A percentile compares a stretch with the other conserved stretches of the same genome.
phyloP scores from a whole-genome alignment of 2,797 vertebrate genomes.

The Pelobates cultripes region DNA sequence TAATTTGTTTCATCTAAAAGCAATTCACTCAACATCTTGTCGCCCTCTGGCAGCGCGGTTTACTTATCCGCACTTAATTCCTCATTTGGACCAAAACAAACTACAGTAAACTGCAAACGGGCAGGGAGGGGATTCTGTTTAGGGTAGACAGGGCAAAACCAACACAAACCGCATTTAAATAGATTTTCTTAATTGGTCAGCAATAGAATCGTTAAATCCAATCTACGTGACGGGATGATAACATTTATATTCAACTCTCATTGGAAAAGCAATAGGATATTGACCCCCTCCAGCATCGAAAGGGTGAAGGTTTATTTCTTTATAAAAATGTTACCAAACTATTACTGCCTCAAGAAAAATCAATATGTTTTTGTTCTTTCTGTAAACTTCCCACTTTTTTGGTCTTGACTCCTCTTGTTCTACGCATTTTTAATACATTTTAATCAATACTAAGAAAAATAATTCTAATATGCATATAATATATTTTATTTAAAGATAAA shows the following conservation, averaged over 20 bases:
- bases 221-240: neutral
- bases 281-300: neutral
- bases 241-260: neutral
- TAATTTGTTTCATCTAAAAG: conserved; percentile 79
- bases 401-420: neutral
- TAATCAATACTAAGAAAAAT: neutral
- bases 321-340: neutral
- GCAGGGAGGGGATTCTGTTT: conserved; percentile 31
- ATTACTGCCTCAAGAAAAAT: neutral
- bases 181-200: neutral
- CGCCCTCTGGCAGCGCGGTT: conserved; percentile 76
- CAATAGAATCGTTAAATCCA: conserved; percentile 9
- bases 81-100: conserved; percentile 74
- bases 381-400: neutral
- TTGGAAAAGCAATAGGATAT: neutral
- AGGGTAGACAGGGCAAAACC: conserved; percentile 28
- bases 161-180: conserved; percentile 3
- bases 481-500: no score
- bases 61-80: conserved; percentile 73
- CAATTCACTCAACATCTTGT: conserved; percentile 74
- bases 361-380: conserved; percentile 1
- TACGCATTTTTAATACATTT: conserved; percentile 3
- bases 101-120: conserved; percentile 66
- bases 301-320: neutral
- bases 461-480: no score